Evolutionary conservation across 2,113 vertebrate species (phyloP).

Genomic region (Catharus minimus): DNA sequence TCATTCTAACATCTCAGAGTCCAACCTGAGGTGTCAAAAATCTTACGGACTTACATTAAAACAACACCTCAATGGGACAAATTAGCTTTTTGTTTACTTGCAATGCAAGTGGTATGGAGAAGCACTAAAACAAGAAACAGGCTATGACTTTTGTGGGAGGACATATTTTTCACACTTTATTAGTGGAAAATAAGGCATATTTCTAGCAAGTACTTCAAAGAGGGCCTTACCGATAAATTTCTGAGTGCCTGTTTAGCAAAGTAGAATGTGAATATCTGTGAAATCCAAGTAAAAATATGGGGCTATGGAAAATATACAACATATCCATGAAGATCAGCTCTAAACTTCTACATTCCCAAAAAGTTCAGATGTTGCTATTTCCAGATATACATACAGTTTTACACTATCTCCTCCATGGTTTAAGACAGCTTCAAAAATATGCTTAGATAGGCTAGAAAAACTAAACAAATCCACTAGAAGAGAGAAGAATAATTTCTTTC

Average conservation of each 20-base stretch:
- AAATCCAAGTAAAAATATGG: not conserved
- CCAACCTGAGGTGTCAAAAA: not conserved
- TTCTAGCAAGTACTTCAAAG: not conserved
- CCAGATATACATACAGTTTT: not conserved
- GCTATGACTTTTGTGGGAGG: not conserved
- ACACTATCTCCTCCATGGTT: not conserved
- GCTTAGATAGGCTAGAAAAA: not conserved
- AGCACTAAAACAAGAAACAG: not conserved
- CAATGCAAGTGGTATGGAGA: not conserved
- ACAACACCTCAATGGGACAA: not conserved
- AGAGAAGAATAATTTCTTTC: not conserved
- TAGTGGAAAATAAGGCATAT: not conserved
- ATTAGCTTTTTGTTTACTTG: not conserved
- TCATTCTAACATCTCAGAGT: not conserved
- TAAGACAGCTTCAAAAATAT: constrained; percentile 10
- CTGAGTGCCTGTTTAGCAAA: not conserved
- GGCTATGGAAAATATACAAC: constrained; percentile 19
- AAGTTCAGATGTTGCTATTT: constrained; percentile 23
- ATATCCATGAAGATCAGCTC: not conserved
- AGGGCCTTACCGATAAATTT: not conserved
- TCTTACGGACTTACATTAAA: not conserved
- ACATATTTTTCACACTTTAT: not conserved
- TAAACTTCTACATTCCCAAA: not conserved
- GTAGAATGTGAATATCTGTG: constrained; percentile 4
- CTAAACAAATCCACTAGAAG: constrained; percentile 1